Evolutionary conservation across 2,797 vertebrate genomes (phyloP).

Genomic region (Hephaestus fuliginosus): DNA sequence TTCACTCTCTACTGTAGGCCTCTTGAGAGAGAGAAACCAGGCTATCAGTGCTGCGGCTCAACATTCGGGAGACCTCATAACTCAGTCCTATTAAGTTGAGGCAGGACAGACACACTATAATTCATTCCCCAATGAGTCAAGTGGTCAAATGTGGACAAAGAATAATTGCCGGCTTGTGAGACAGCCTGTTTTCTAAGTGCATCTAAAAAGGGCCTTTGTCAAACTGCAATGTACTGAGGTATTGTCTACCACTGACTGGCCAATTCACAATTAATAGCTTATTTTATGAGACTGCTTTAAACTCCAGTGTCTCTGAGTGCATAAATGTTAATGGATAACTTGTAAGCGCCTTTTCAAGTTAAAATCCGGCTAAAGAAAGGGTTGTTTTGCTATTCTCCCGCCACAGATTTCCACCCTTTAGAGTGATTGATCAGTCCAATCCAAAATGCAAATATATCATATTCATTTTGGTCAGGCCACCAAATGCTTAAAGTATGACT

Average conservation of each 20-base stretch:
- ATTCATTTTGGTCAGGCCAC: constrained; percentile 16
- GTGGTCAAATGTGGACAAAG: constrained; percentile 43
- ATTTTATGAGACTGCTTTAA: constrained; percentile 56
- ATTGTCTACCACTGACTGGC: constrained; percentile 31
- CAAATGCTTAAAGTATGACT: constrained; percentile 45
- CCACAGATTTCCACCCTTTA: constrained; percentile 15
- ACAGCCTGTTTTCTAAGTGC: constrained; percentile 48
- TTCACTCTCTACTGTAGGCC: constrained; percentile 21
- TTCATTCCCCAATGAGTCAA: constrained; percentile 45
- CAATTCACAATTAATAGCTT: constrained; percentile 51
- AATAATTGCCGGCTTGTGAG: constrained; percentile 51
- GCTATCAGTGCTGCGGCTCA: constrained; percentile 26
- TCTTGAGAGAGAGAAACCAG: constrained; percentile 13
- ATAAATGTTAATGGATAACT: constrained; percentile 55
- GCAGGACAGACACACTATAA: constrained; percentile 44
- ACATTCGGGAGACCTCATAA: constrained; percentile 55
- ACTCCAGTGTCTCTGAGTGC: constrained; percentile 17
- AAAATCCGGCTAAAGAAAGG: constrained; percentile 11
- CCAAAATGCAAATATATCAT: constrained; percentile 44
- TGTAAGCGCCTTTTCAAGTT: constrained; percentile 15
- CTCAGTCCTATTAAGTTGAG: constrained; percentile 58
- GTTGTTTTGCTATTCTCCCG: constrained; percentile 7
- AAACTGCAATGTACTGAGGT: constrained; percentile 46
- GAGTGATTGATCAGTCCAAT: constrained; percentile 46
- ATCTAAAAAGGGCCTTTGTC: constrained; percentile 45